A percentile compares a stretch with the other conserved stretches of the same genome.
These are phyloP conservation scores for Pantelozetes paolii DNA, from an alignment of 2,888 invertebrate genomes.

Conservation along the genomic window DNA sequence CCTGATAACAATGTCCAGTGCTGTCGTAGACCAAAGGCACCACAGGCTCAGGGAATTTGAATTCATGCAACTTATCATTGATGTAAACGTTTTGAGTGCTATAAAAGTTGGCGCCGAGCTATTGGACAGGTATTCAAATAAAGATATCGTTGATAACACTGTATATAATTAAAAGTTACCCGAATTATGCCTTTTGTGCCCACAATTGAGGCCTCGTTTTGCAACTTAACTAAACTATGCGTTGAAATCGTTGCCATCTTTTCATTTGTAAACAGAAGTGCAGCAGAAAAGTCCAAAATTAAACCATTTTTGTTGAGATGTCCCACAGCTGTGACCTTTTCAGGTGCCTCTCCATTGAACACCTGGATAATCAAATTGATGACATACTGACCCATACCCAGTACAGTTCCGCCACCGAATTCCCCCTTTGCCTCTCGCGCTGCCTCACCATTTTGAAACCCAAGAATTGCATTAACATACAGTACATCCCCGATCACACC, in stretches of 20 bases:
- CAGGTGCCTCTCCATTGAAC: slow-evolving; percentile 65
- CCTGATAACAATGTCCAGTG: slow-evolving; percentile 70
- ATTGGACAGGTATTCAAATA: not conserved
- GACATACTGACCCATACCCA: slow-evolving; percentile 72
- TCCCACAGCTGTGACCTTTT: slow-evolving; percentile 64
- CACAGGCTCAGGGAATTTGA: slow-evolving; percentile 62
- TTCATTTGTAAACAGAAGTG: slow-evolving; percentile 63
- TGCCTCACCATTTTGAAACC: slow-evolving; percentile 56
- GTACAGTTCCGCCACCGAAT: slow-evolving; percentile 69
- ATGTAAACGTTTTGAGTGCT: slow-evolving; percentile 23
- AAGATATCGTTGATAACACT: no score
- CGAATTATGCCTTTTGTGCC: slow-evolving; percentile 67
- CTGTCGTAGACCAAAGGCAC: slow-evolving; percentile 63
- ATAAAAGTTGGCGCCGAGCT: not conserved
- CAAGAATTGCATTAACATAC: slow-evolving; percentile 64
- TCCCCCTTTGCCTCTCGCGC: slow-evolving; percentile 60
- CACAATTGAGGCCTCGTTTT: slow-evolving; percentile 63
- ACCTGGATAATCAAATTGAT: slow-evolving; percentile 68
- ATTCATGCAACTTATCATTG: slow-evolving; percentile 53
- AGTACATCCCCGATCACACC: slow-evolving; percentile 68
- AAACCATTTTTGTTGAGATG: slow-evolving; percentile 65
- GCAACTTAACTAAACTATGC: slow-evolving; percentile 55
- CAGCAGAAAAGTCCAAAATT: slow-evolving; percentile 65
- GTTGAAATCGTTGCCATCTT: slow-evolving; percentile 61
- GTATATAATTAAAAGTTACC: no score